Conservation (phyloP, 2,888 invertebrate genomes). For the Hypomecis atomaria region DNA sequence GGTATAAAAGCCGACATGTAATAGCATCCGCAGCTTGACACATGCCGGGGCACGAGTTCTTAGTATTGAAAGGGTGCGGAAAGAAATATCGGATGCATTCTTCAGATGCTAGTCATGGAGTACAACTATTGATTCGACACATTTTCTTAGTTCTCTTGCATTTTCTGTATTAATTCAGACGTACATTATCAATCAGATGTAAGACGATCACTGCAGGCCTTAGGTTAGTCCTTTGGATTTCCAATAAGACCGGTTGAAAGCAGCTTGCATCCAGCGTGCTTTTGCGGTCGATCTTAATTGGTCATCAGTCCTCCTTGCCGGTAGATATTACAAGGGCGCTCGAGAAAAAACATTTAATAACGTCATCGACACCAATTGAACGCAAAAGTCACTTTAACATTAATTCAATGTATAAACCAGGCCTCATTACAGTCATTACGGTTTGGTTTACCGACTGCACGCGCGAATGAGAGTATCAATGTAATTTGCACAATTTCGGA, state of each 20-base stretch:
- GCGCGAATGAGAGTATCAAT: not conserved
- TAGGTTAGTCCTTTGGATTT: too few species aligned
- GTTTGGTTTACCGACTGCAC: not conserved
- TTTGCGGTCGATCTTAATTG: too few species aligned
- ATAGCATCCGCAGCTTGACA: conserved; percentile 17
- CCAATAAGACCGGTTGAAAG: too few species aligned
- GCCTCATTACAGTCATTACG: not conserved
- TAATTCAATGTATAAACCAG: conserved; percentile 9
- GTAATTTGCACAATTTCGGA: not conserved
- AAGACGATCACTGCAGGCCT: too few species aligned
- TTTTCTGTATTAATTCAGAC: too few species aligned
- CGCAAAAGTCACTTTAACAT: not conserved
- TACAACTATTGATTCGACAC: not conserved
- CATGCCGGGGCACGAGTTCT: conserved; percentile 12
- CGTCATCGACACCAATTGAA: not conserved
- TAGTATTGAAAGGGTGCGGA: not conserved
- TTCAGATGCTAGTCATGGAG: not conserved
- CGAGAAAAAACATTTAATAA: not conserved
- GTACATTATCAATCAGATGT: too few species aligned
- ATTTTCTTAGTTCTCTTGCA: too few species aligned
- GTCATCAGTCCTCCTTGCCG: too few species aligned
- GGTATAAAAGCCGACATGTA: conserved; percentile 22
- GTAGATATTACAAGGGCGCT: too few species aligned
- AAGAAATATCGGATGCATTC: conserved; percentile 10
- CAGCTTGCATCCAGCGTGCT: too few species aligned